phyloP scores from a whole-genome alignment of 2,888 invertebrate genomes.

The Caradrina kadenii region DNA sequence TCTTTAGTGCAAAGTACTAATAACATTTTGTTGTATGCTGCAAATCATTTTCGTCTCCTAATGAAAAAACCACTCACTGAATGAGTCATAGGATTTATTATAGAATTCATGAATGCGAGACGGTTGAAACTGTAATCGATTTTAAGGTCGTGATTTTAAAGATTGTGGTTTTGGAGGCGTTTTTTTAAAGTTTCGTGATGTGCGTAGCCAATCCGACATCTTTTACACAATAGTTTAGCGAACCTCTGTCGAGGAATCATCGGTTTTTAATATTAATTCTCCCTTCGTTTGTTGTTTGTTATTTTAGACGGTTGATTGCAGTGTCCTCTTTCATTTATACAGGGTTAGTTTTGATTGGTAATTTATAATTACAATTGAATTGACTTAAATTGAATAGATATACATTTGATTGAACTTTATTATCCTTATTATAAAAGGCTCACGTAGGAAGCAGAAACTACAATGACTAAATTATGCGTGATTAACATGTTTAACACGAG shows the following conservation, averaged over 20 bases:
- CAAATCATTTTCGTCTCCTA: conserved; percentile 26
- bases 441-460: conserved; percentile 24
- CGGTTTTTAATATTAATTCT: background rate
- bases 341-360: background rate
- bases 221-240: conserved; percentile 6
- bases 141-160: conserved; percentile 44
- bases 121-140: conserved; percentile 48
- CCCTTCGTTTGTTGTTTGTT: background rate
- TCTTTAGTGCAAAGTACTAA: conserved; percentile 1
- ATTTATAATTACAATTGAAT: background rate
- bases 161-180: conserved; percentile 5
- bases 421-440: conserved; percentile 16
- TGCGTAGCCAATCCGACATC: conserved; percentile 3
- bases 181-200: conserved; percentile 2
- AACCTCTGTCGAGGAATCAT: background rate
- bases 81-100: conserved; percentile 44
- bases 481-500: conserved; percentile 34
- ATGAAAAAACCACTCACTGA: conserved; percentile 20
- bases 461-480: conserved; percentile 25
- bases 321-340: conserved; percentile 4
- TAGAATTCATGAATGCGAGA: conserved; percentile 44
- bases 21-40: background rate
- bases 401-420: background rate
- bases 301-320: background rate
- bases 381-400: conserved; percentile 1